Evolutionary conservation across 2,888 invertebrate genomes (phyloP), one percentile per base, ranked within the genome.

Genomic region (Machimus rusticus): DNA sequence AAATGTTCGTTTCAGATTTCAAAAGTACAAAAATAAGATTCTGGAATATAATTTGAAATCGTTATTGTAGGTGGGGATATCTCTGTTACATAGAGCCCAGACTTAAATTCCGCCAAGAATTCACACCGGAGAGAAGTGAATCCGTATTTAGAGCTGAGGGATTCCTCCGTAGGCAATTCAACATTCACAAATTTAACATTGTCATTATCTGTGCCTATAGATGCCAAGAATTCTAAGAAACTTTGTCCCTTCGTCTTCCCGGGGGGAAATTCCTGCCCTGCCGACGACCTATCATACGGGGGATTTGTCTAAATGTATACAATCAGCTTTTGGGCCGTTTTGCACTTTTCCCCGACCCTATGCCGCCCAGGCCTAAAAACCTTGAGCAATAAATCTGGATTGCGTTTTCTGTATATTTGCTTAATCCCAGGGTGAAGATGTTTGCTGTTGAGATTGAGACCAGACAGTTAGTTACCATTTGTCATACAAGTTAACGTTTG

Each of bases 371-470:
- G 74, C 28, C n/a, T 77, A 78, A 84, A 87, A 88, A 88, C 78
- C 87, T 88, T 85, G 74, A 88, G 86, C 85, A 86, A 88, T 88
- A 87, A 88, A 87, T 87, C 87, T 87, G 88, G 85, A 88, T 88
- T 87, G 87, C 88, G 85, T 79, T 76, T 88, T 86, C 85, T 79
- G 86, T 82, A 88, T 88, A 88, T 88, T 88, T 88, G 84, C 81
- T 87, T 87, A 39, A 88, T 87, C 76, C 86, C 78, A 57, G 66
- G 79, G 86, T 79, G 85, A 87, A 87, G 88, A 87, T 88, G 82
- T 88, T 88, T 88, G 78, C 88, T 74, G 66, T 87, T 31, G 87
- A 88, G 87, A 88, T 88, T 87, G 87, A 85, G 88, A 88, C 88
- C 85, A 88, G 88, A 88, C 88, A 88, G 87, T 88, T 43, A 85